These are phyloP conservation scores for Cephus rjabovi DNA, from an alignment of 2,888 invertebrate genomes.

Conservation along the genomic window DNA sequence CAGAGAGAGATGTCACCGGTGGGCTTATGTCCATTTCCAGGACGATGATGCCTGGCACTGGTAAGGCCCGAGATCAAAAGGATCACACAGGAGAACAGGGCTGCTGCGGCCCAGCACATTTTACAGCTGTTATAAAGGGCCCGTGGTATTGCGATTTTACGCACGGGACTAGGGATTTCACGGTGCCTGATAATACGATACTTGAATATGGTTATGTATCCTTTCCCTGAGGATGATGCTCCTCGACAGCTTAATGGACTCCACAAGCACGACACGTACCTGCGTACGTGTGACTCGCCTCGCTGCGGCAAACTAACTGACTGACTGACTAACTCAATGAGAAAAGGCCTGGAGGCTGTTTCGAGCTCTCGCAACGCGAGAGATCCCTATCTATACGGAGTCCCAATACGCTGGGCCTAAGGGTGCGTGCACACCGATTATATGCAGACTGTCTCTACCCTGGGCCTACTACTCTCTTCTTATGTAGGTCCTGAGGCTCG, in stretches of 20 bases:
- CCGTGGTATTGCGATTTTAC: conserved; percentile 30
- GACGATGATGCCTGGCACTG: conserved; percentile 55
- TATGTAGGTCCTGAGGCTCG: neutral
- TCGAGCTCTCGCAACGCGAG: conserved; percentile 42
- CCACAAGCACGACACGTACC: conserved; percentile 23
- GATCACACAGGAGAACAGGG: conserved; percentile 48
- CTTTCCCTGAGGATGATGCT: neutral
- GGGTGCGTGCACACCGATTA: conserved; percentile 51
- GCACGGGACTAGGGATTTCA: conserved; percentile 49
- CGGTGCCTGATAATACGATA: conserved; percentile 20
- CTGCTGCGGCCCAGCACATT: conserved; percentile 57
- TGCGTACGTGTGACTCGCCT: conserved; percentile 43
- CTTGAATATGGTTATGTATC: conserved; percentile 40
- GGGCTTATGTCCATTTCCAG: conserved; percentile 57
- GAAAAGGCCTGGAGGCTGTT: conserved; percentile 46
- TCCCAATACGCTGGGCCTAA: conserved; percentile 46
- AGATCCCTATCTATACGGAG: conserved; percentile 54
- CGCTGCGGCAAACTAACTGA: conserved; percentile 59
- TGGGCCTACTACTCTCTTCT: neutral
- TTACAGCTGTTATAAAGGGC: neutral
- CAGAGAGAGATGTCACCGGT: conserved; percentile 81
- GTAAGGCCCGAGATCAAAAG: conserved; percentile 43
- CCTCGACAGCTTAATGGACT: conserved; percentile 3
- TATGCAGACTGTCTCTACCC: neutral
- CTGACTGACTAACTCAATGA: conserved; percentile 63